phyloP scores from a whole-genome alignment of 2,113 vertebrate species.

The Potamarius usumacintae region DNA sequence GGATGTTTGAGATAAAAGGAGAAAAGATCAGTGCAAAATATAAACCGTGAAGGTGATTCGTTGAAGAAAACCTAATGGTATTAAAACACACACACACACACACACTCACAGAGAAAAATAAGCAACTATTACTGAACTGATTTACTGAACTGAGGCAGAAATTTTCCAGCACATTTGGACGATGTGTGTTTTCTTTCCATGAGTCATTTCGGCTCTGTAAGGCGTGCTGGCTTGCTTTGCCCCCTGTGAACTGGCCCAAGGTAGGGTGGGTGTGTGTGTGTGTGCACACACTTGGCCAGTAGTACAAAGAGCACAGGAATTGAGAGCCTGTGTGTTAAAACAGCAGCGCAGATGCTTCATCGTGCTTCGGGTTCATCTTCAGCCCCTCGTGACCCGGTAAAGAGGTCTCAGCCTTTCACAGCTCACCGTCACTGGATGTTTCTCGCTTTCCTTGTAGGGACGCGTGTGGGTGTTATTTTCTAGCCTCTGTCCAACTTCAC shows the following conservation, averaged over 20 bases:
- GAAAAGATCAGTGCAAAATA: neutral
- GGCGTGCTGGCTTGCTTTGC: conserved; percentile 42
- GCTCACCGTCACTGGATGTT: conserved; percentile 63
- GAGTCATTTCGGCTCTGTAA: conserved; percentile 61
- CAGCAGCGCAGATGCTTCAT: conserved; percentile 52
- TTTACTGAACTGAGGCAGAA: neutral
- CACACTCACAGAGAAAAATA: neutral
- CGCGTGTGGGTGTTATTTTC: conserved; percentile 16
- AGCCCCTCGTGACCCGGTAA: conserved; percentile 58
- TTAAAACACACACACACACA: neutral
- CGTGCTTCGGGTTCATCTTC: conserved; percentile 55
- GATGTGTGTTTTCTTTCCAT: conserved; percentile 12
- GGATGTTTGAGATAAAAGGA: conserved; percentile 31
- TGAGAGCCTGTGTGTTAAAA: conserved; percentile 68
- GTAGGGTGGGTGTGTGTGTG: neutral
- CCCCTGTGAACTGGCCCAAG: conserved; percentile 41
- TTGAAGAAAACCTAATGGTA: neutral
- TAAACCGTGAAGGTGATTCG: neutral
- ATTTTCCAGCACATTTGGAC: conserved; percentile 18
- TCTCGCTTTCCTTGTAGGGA: conserved; percentile 40
- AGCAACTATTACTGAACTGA: conserved; percentile 1
- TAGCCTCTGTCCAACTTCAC: conserved; percentile 10
- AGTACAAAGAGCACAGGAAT: conserved; percentile 70
- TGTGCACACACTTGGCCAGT: conserved; percentile 36
- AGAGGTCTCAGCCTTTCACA: conserved; percentile 64